These are phyloP conservation scores for Tetropium fuscum DNA, from an alignment of 2,888 invertebrate genomes.

Conservation along the genomic window DNA sequence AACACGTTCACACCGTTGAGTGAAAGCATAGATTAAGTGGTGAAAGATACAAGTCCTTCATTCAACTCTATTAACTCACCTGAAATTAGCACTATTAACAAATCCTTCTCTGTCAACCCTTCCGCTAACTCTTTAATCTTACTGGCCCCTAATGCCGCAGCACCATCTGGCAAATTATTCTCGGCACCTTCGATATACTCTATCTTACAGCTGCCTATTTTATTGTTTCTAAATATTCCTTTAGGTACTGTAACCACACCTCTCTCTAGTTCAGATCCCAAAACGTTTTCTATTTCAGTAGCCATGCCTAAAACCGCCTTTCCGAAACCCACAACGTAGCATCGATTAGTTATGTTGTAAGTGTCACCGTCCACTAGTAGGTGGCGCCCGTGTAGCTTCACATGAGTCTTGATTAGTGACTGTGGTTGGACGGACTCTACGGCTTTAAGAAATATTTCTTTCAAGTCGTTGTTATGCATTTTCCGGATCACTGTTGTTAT, in stretches of 20 bases:
- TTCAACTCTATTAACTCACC: slow-evolving; percentile 45
- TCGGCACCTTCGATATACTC: slow-evolving; percentile 80
- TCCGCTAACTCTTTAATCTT: slow-evolving; percentile 76
- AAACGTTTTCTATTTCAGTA: slow-evolving; percentile 74
- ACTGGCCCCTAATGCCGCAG: slow-evolving; percentile 75
- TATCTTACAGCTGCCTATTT: slow-evolving; percentile 61
- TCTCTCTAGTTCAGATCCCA: slow-evolving; percentile 72
- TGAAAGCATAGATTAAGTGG: too few relatives aligned
- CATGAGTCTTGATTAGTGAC: slow-evolving; percentile 58
- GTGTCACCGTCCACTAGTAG: slow-evolving; percentile 50
- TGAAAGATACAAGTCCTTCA: too few relatives aligned
- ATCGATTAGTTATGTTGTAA: slow-evolving; percentile 53
- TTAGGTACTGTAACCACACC: slow-evolving; percentile 85
- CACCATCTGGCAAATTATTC: slow-evolving; percentile 88
- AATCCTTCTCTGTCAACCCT: slow-evolving; percentile 73
- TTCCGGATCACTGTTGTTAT: too few relatives aligned
- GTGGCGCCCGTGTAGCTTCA: slow-evolving; percentile 47
- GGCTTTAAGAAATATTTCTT: slow-evolving; percentile 61
- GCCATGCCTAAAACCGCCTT: slow-evolving; percentile 95
- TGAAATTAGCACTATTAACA: slow-evolving; percentile 87
- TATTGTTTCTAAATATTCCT: slow-evolving; percentile 66
- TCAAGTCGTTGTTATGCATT: slow-evolving; percentile 33
- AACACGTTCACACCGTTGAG: too few relatives aligned
- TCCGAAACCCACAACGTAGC: slow-evolving; percentile 83
- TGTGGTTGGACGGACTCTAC: slow-evolving; percentile 65